Conservation (phyloP, 2,113 vertebrate species). For the Leucoraja erinaceus region DNA sequence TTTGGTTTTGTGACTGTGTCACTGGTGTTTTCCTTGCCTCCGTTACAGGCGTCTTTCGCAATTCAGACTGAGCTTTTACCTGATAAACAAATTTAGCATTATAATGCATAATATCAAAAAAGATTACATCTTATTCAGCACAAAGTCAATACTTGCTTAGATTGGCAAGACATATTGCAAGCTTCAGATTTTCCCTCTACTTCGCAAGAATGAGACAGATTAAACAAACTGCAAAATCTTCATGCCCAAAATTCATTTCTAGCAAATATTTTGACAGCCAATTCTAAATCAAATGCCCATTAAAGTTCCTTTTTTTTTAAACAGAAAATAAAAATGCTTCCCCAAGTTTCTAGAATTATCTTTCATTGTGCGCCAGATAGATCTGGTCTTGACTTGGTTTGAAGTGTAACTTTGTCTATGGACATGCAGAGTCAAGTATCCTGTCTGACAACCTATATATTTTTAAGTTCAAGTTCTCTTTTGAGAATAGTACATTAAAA, state of each 20-base stretch:
- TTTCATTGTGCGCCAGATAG: not conserved
- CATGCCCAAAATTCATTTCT: not conserved
- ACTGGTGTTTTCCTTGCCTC: conserved; percentile 88
- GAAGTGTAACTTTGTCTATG: not conserved
- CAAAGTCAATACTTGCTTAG: not conserved
- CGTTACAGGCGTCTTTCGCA: conserved; percentile 88
- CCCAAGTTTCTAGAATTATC: not conserved
- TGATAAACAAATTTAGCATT: conserved; percentile 44
- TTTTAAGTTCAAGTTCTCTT: not conserved
- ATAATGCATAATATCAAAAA: not conserved
- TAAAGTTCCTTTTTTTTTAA: not conserved
- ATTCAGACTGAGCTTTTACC: conserved; percentile 82
- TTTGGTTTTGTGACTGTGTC: conserved; percentile 74
- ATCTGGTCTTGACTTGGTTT: not conserved
- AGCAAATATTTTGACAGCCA: not conserved
- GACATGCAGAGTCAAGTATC: not conserved
- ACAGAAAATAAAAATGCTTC: not conserved
- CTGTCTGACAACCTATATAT: not conserved
- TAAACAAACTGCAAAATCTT: not conserved
- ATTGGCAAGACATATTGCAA: not conserved
- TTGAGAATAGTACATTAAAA: not conserved
- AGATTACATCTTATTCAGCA: not conserved
- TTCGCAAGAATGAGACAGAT: not conserved
- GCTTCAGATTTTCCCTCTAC: not conserved
- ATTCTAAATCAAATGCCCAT: not conserved